Conservation (phyloP, 2,888 invertebrate species). For the Buathra laborator region DNA sequence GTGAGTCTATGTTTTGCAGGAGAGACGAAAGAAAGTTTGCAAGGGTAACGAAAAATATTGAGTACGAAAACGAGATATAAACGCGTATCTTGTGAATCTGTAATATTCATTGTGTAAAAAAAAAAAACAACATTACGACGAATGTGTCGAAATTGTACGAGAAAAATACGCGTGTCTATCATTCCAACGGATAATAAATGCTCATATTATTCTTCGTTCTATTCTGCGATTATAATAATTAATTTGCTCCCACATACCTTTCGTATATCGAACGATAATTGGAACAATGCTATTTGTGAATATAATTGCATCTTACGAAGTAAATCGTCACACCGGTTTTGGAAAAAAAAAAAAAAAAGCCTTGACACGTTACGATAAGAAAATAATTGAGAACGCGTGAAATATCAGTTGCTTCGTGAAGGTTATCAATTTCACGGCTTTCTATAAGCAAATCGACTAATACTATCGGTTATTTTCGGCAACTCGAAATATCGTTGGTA, state of each 20-base stretch:
- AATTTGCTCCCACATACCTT: neutral
- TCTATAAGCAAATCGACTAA: no score
- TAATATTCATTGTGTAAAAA: constrained; percentile 41
- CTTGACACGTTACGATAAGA: constrained; percentile 15
- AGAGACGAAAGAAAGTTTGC: neutral
- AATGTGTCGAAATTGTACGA: neutral
- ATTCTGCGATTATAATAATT: neutral
- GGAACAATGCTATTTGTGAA: neutral
- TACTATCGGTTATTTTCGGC: no score
- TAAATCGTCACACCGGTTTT: neutral
- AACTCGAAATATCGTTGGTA: no score
- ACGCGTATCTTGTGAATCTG: constrained; percentile 19
- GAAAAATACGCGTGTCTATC: neutral
- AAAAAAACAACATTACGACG: neutral
- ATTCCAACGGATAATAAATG: constrained; percentile 1
- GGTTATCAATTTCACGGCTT: no score
- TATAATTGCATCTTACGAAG: neutral
- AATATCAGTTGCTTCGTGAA: neutral
- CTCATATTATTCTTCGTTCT: constrained; percentile 3
- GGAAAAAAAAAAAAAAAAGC: neutral
- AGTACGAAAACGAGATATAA: neutral
- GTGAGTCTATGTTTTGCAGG: neutral
- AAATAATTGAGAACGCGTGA: neutral
- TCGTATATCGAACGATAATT: constrained; percentile 2
- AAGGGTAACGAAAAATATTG: neutral